Evolutionary conservation across 1,140 invertebrate genomes (phyloP), one percentile per base, ranked within the genome.

Genomic region (Potamilus streckersoni): DNA sequence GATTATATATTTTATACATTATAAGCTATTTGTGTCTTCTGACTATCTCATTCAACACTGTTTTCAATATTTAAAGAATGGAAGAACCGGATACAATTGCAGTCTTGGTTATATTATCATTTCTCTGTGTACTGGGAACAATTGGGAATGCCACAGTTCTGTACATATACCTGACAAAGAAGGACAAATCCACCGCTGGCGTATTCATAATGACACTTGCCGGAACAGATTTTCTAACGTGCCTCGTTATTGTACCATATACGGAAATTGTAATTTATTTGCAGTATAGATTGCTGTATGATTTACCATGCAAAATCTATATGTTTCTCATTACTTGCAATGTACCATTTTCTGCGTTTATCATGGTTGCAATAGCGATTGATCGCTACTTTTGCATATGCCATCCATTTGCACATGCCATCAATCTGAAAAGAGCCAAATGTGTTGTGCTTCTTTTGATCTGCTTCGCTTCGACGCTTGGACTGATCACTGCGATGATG

Each of bases 371-470:
- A 31, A 89, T 90, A 49, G 88, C 87, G 31, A 80, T 88, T 57
- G 89, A 90, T 73, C 77, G 89, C 27, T 90, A 88, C 71, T 83
- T 89, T 69, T 90, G 89, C 62, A 90, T 90, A 20, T 90, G 89
- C 67, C 87, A 86, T 74, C 87, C 88, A 11, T 87, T 86, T 68
- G 78, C 78, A 2, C 84, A 88, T 66, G 74, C 83, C 11, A 74
- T 90, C 58, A 89, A 86, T 61, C 77, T 82, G 16, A 71, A 67
- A 49, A 72, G 86, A 19, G 86, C 88, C 0, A 87, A 86, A 75
- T 67, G 85, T 20, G 83, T 86, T 17, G 79, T 87, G 14, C 68
- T 83, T 0, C 71, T 78, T 63, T 75, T 89, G 27, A 57, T 79
- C 1, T 38, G 83, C n/a, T 80, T 89, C 61, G 83, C 86, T 12